Base-by-base conservation (phyloP, 2,113 vertebrate species). In the Perca schrenkii region DNA sequence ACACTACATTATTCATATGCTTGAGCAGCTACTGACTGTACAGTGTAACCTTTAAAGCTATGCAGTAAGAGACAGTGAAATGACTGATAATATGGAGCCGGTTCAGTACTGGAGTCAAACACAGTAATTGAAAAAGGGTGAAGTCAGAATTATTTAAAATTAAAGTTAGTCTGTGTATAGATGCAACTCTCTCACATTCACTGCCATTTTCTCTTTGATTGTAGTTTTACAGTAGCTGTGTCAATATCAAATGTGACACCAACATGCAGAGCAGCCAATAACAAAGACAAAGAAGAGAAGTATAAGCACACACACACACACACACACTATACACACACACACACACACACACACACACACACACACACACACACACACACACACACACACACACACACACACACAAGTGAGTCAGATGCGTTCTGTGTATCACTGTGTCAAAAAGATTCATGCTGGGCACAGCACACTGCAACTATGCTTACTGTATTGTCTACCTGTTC, bases 351-450 rank as follows among this genome's bases (percentile, higher is more conserved):
- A 70, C 57, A 61, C 31, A 66, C 8, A 58, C 47, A 56, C 36
- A 43, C 47, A 64, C 56, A 69, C 34, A 52, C 21, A 50, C 57
- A 70, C 67, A 64, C 54, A 68, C 14, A 46, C 34, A 53, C 17
- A 49, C 57, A 68, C 52, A 74, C 71, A 71, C 68, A 84, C 57
- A 65, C 22, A 65, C 65, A 69, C 73, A 69, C 64, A 79, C 2
- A n/a, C 31, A 83, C 64, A 19, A 40, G 22, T 50, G 57, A 89
- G 84, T 87, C 86, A 89, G 61, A 72, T 67, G 85, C 75, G 78
- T 79, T 81, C 69, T 89, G 61, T 90, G 81, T 91, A 87, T 90
- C 85, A 91, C 89, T 83, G 86, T 89, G 83, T 91, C 92, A 92
- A 72, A 90, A 43, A 79, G 50, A 60, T 67, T 79, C 86, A 82